A percentile compares a stretch with the other conserved stretches of the same genome.
Evolutionary conservation across 2,888 invertebrate genomes (phyloP).

Genomic region (Machimus rusticus): DNA sequence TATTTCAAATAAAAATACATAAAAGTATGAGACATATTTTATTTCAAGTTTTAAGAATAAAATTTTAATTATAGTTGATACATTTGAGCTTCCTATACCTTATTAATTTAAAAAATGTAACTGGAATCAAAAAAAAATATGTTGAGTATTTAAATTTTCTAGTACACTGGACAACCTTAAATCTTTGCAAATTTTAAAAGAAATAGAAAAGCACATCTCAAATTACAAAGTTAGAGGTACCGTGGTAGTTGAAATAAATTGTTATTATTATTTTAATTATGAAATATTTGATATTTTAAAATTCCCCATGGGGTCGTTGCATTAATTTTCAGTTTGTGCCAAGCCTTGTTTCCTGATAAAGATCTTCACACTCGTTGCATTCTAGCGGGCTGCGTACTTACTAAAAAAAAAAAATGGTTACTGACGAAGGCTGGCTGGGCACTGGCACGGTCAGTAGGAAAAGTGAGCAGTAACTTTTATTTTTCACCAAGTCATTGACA

Average conservation of each 20-base stretch:
- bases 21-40: conserved; percentile 45
- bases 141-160: too few relatives aligned
- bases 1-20: conserved; percentile 53
- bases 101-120: too few relatives aligned
- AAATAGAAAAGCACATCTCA: too few relatives aligned
- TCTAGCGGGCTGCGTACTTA: neutral
- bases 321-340: neutral
- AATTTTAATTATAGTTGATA: too few relatives aligned
- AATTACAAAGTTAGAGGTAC: too few relatives aligned
- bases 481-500: conserved; percentile 8
- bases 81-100: too few relatives aligned
- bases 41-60: neutral
- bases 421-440: neutral
- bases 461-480: neutral
- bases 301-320: neutral
- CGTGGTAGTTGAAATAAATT: too few relatives aligned
- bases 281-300: too few relatives aligned
- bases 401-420: neutral
- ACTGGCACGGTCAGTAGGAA: neutral
- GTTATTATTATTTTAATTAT: too few relatives aligned
- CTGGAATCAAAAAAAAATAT: too few relatives aligned
- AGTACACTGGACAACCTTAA: too few relatives aligned
- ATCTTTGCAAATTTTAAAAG: too few relatives aligned
- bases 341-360: neutral
- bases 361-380: neutral